A percentile compares a stretch with the other conserved stretches of the same genome.
These are phyloP conservation scores for Cladorhizidae sp. DNA, from an alignment of 37 sponge, comb jelly and placozoan species.

Conservation along the genomic window DNA sequence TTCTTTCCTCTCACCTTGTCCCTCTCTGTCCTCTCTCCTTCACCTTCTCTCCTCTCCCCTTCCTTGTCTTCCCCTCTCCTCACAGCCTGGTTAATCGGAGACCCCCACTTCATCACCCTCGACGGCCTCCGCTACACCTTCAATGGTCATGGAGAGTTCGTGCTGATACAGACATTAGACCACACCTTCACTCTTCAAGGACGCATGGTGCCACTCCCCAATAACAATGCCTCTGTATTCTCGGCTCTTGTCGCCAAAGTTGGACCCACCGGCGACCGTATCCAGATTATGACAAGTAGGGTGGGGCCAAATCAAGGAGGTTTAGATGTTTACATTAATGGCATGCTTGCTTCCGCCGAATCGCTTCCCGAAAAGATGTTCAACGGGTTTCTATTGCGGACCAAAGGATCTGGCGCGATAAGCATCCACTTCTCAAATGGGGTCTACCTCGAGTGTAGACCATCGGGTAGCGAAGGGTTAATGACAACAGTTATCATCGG, in stretches of 20 bases:
- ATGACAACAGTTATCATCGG: too few relatives aligned
- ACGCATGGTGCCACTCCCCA: too few relatives aligned
- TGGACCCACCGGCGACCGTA: neutral
- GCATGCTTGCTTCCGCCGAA: neutral
- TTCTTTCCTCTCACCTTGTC: too few relatives aligned
- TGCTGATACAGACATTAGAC: conserved; percentile 55
- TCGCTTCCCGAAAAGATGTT: neutral
- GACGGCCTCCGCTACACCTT: conserved; percentile 54
- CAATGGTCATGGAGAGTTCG: too few relatives aligned
- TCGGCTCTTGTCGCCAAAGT: too few relatives aligned
- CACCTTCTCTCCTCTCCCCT: too few relatives aligned
- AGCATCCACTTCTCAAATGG: neutral
- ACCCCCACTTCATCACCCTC: conserved; percentile 74
- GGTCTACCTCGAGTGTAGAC: conserved; percentile 1
- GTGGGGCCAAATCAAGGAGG: too few relatives aligned
- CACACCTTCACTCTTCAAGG: conserved; percentile 64
- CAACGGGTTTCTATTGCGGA: neutral
- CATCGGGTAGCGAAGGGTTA: too few relatives aligned
- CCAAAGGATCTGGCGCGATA: neutral
- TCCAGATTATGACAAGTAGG: neutral
- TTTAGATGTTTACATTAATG: neutral
- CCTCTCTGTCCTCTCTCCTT: too few relatives aligned
- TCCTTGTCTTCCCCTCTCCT: too few relatives aligned
- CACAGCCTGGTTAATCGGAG: conserved; percentile 69
- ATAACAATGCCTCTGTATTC: conserved; percentile 56